Base-by-base conservation (phyloP, 2,113 vertebrate genomes). In the Urocolius indicus region DNA sequence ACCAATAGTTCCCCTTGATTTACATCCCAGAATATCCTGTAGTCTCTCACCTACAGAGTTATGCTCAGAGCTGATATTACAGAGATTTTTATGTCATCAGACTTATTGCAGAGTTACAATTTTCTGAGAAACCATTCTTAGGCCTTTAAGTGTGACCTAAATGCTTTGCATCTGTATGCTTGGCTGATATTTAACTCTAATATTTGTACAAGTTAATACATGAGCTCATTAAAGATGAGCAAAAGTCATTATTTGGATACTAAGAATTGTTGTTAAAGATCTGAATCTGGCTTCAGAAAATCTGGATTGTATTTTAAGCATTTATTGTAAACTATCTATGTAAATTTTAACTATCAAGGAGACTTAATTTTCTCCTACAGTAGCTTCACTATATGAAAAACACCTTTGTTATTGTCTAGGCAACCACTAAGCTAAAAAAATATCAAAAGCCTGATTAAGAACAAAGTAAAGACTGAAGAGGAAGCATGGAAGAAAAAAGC, bases 161-260 rank as follows among this genome's bases (percentile, higher is more conserved):
- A 61, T 73, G 27, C 59, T 83, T 84, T 93, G 19, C 11, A 77
- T 90, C 59, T 58, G 9, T 2, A 0, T 19, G n/a, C 34, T 86
- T 74, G 83, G 32, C 36, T 88, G 58, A 43, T 88, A 84, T 78
- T 86, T 54, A 87, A 89, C 29, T 32, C 22, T 46, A 74, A 74
- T 86, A 71, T 86, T 94, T 95, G 86, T 48, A 90, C 65, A 92
- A 52, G 14, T 83, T 93, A 87, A 87, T 87, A 69, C 23, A 86
- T 43, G 15, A 72, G 27, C 65, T 84, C 66, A 82, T 92, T 93
- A 94, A 96, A 86, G 51, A 72, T 1, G 10, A 83, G 78, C 74
- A 71, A 94, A 92, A 92, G 59, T 81, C 26, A 61, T 81, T 61
- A 72, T 75, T 59, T 74, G 14, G 15, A 45, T 89, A 26, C 48